Evolutionary conservation across 2,113 vertebrate genomes (phyloP).

Genomic region (Macrotus californicus): DNA sequence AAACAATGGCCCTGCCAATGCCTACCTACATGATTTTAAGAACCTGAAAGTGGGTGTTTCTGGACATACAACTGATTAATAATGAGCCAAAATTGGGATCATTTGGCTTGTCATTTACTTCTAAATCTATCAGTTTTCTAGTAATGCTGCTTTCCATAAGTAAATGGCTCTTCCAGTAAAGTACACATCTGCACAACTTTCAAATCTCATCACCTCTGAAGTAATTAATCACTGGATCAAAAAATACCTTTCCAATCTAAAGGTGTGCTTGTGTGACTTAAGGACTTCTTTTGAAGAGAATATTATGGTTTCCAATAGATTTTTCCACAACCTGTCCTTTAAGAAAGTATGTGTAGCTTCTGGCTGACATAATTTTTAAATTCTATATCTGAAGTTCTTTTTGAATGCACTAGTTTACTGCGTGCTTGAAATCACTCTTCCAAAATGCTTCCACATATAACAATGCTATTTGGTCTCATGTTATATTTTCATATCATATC

Average conservation of each 20-base stretch:
- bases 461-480: neutral
- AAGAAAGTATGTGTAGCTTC: neutral
- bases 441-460: neutral
- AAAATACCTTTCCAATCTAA: neutral
- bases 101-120: slow-evolving; percentile 2
- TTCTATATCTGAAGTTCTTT: neutral
- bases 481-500: neutral
- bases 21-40: neutral
- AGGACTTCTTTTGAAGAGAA: neutral
- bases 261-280: neutral
- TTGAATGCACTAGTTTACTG: neutral
- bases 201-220: neutral
- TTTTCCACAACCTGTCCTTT: neutral
- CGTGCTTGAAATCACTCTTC: neutral
- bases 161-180: slow-evolving; percentile 6
- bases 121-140: neutral
- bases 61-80: neutral
- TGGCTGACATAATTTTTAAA: neutral
- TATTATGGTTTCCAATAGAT: neutral
- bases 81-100: neutral
- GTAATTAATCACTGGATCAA: neutral
- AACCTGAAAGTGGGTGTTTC: neutral
- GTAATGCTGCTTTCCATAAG: neutral
- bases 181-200: neutral
- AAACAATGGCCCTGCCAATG: neutral